A percentile compares a stretch with the other conserved stretches of the same genome.
Conservation (phyloP, 2,113 vertebrate genomes). For the Hydrochoerus hydrochaeris region DNA sequence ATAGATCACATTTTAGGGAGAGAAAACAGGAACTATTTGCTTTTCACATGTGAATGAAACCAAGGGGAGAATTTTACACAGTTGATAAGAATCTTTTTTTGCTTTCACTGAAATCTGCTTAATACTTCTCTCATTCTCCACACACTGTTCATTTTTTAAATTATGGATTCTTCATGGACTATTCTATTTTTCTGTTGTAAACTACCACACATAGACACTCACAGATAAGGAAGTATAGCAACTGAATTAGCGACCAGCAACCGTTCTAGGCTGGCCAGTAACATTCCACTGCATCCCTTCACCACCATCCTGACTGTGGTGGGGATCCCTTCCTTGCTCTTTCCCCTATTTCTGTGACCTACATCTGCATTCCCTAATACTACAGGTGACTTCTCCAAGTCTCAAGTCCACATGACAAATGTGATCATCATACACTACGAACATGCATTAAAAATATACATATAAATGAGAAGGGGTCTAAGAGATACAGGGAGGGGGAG, state of each 20-base stretch:
- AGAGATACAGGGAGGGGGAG: not conserved
- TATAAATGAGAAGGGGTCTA: not conserved
- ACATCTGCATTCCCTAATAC: not conserved
- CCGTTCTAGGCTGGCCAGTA: not conserved
- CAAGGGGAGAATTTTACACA: not conserved
- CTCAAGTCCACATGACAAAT: not conserved
- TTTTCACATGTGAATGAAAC: slow-evolving; percentile 8
- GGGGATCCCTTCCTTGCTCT: not conserved
- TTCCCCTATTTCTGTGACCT: not conserved
- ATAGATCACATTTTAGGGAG: not conserved
- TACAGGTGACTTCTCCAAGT: not conserved
- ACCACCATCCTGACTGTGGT: not conserved
- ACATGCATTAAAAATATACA: not conserved
- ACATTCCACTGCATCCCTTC: not conserved
- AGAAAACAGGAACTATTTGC: not conserved
- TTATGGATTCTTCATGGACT: not conserved
- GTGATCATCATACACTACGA: not conserved
- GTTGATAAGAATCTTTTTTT: not conserved
- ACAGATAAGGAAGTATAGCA: not conserved
- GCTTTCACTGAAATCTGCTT: not conserved
- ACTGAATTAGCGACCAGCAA: not conserved
- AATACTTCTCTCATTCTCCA: not conserved
- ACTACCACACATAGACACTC: not conserved
- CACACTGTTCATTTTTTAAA: not conserved
- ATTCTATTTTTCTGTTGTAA: not conserved